Base-by-base conservation (phyloP, 2,113 vertebrate species). In the Nematolebias whitei region DNA sequence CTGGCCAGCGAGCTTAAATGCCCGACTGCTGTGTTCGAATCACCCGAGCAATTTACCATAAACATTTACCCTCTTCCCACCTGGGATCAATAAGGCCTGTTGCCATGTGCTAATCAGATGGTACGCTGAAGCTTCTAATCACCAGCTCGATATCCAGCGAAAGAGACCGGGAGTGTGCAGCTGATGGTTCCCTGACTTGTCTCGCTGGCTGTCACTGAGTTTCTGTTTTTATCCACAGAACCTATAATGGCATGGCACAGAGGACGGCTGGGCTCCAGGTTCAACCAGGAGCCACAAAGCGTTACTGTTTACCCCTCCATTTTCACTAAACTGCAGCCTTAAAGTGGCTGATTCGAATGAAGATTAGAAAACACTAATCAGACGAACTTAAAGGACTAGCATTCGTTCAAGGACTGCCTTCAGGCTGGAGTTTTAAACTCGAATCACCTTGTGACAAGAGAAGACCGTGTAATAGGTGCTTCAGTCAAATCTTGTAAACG, bases 61-160 rank as follows among this genome's bases (percentile, higher is more conserved):
- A 89, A 87, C 81, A 87, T 90, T 90, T 83, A 85, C 74, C 82
- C 75, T 70, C 41, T 64, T 58, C 56, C 69, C 88, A 88, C 82
- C 84, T 90, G 90, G 85, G 83, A 89, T 88, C 88, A 89, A 91
- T 91, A 87, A 88, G 68, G 54, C 54, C 68, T 62, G 62, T 67
- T 78, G 72, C 88, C 78, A 68, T 63, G 71, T 51, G 70, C 76
- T 87, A 89, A 90, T 90, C 87, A 85, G 82, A 86, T 88, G 85
- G 82, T 80, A 83, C 75, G 35, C 65, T 43, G 45, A 76, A 84
- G 83, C 80, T 78, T 80, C 71, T 82, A 85, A 87, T 91, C 85
- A 83, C 72, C 10, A 70, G 44, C 44, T 80, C 78, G 88, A 85
- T 83, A 88, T 84, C 79, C 61, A 66, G 18, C 68, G 23, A 43